phyloP scores from a whole-genome alignment of 92 coral and sea anemone species.

The Phenganax marumi region DNA sequence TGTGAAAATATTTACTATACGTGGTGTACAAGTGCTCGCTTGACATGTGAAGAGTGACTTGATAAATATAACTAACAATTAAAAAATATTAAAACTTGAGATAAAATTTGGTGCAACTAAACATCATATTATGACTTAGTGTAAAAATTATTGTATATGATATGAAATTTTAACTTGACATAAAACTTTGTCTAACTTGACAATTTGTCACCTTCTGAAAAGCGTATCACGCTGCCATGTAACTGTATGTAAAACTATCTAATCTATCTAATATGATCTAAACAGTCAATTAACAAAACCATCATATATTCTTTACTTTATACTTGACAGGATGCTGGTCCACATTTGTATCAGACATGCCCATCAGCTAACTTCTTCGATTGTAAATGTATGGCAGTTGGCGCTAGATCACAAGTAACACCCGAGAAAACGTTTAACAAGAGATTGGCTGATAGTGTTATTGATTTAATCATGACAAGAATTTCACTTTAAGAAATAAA shows the following conservation, averaged over 20 bases:
- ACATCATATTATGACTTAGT: no score
- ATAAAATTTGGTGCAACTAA: no score
- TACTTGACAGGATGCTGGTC: constrained; percentile 71
- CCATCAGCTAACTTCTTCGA: constrained; percentile 99
- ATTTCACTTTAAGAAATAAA: not conserved
- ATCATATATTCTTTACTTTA: not conserved
- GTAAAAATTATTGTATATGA: no score
- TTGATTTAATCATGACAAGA: not conserved
- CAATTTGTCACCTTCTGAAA: no score
- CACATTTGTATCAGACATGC: constrained; percentile 93
- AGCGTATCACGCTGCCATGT: not conserved
- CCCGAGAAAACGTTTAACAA: not conserved
- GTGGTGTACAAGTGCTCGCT: no score
- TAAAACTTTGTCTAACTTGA: no score
- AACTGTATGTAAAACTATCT: not conserved
- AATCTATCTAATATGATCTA: not conserved
- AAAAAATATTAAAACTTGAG: no score
- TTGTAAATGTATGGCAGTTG: constrained; percentile 99
- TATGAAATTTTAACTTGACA: no score
- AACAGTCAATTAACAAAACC: not conserved
- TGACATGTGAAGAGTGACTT: no score
- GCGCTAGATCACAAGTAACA: constrained; percentile 94
- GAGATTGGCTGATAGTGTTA: not conserved
- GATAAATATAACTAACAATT: no score
- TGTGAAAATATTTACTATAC: no score